Conservation (phyloP, 2,113 vertebrate species). For the Puffinus mauretanicus region DNA sequence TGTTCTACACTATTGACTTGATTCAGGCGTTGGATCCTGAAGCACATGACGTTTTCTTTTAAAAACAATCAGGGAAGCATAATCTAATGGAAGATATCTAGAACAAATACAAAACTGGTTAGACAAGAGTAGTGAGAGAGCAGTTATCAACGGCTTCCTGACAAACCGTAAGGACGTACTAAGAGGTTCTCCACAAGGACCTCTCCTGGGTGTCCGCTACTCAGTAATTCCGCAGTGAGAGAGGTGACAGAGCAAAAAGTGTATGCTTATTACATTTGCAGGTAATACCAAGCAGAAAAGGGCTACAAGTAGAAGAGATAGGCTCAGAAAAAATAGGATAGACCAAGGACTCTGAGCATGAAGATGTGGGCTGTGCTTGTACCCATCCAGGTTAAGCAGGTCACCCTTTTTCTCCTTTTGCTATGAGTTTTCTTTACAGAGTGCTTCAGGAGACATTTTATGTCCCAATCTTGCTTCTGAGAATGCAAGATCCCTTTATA, state of each 20-base stretch:
- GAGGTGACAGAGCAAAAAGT: background rate
- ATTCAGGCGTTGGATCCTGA: background rate
- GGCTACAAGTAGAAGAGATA: background rate
- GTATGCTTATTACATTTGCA: background rate
- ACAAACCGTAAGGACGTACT: background rate
- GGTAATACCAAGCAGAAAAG: background rate
- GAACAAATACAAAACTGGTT: background rate
- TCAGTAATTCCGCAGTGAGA: background rate
- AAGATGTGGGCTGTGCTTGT: accelerated
- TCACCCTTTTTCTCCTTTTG: background rate
- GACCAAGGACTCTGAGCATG: background rate
- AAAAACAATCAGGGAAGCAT: background rate
- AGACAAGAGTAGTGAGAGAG: background rate
- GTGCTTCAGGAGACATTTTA: background rate
- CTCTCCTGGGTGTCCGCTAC: background rate
- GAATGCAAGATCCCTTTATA: background rate
- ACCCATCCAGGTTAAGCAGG: background rate
- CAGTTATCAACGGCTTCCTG: background rate
- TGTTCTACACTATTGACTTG: background rate
- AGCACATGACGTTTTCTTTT: background rate
- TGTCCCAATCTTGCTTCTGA: background rate
- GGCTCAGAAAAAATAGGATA: background rate
- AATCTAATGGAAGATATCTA: background rate
- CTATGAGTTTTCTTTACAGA: background rate
- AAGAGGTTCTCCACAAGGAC: background rate